Evolutionary conservation across 2,888 invertebrate species (phyloP).

Genomic region (Drosophila aldrichi): DNA sequence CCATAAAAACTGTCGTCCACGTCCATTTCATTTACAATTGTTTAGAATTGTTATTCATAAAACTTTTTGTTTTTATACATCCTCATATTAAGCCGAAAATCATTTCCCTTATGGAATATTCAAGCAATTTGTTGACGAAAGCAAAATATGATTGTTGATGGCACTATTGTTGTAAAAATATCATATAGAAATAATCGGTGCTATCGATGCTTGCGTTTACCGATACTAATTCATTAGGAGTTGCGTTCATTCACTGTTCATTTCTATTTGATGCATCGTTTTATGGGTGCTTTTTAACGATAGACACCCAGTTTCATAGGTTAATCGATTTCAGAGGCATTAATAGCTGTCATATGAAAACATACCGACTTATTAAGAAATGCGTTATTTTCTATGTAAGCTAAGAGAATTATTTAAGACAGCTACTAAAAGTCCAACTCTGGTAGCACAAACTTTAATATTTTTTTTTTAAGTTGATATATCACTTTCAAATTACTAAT

Average conservation of each 20-base stretch:
- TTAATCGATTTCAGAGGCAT: not conserved
- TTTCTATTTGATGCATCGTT: not conserved
- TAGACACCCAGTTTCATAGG: too few relatives aligned
- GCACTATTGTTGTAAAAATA: conserved; percentile 8
- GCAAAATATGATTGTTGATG: conserved; percentile 52
- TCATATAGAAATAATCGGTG: conserved; percentile 19
- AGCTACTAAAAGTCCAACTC: not conserved
- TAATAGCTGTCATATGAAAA: too few relatives aligned
- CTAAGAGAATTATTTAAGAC: not conserved
- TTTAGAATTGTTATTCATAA: conserved; percentile 15
- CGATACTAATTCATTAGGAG: not conserved
- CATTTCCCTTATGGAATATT: conserved; percentile 13
- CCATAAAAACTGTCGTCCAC: conserved; percentile 64
- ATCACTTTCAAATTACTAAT: not conserved
- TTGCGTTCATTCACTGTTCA: too few relatives aligned
- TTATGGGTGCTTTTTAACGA: not conserved
- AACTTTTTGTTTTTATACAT: conserved; percentile 24
- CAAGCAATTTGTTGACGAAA: conserved; percentile 59
- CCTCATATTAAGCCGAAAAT: conserved; percentile 1
- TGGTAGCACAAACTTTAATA: not conserved
- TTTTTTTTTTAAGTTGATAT: too few relatives aligned
- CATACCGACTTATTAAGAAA: not conserved
- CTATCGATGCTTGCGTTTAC: not conserved
- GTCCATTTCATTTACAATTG: conserved; percentile 46
- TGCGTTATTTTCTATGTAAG: not conserved